Evolutionary conservation across 1,140 invertebrate genomes (phyloP), one percentile per base, ranked within the genome.

Genomic region (Drosophila murphyi): DNA sequence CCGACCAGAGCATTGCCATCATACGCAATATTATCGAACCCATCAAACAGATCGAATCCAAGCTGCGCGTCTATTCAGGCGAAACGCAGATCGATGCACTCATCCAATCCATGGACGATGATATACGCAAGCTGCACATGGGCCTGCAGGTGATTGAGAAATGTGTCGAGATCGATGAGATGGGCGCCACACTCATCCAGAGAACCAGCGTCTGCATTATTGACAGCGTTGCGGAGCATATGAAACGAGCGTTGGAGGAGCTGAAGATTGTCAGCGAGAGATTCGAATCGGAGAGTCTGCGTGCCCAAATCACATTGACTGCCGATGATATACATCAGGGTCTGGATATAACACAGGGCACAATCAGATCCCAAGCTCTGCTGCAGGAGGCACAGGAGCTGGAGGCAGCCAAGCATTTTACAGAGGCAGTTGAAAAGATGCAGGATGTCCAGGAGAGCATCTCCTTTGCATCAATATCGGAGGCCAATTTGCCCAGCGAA

Each of bases 141-240:
- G 94, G 94, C 63, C 90, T 96, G 31, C 93, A 94, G 43, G 93
- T 96, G 5, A 93, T 96, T 67, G 95, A 95, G 90, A 95, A 96
- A 90, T 95, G 95, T 82, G 93, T 95, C 39, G 94, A 95, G 76
- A 93, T 95, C 34, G 94, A 95, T 89, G 94, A 94, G 62, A 94
- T 94, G 20, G 94, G 94, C 10, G 94, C 94, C 63, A 95, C 95
- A 2, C 89, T 95, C 28, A 94, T 95, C 2, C 94, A 95, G 78
- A 93, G 94, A 78, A 95, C 95, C 0, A 95, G 95, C 78, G 93
- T 94, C 47, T 94, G 94, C 81, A 93, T 95, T 52, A 93, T 95
- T 54, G 94, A 95, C 76, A 94, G 92, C 12, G 93, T 94, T 73
- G 93, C 93, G 3, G 90, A 93, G 45, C 93, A 94, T 59, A 91